phyloP scores from a whole-genome alignment of 2,888 invertebrate species.

The Ephialtes manifestator region DNA sequence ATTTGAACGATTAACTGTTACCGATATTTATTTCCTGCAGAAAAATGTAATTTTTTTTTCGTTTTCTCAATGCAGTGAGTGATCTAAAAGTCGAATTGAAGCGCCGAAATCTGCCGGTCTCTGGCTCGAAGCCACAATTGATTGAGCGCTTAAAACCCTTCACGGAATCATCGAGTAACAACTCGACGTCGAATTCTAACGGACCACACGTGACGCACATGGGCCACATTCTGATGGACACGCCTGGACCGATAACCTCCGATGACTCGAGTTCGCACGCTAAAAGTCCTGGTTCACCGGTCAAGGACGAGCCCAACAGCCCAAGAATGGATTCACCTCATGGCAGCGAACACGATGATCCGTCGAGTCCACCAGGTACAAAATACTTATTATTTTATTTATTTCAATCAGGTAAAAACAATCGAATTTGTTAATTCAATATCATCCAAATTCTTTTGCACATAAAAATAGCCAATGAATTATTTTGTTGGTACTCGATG shows the following conservation, averaged over 20 bases:
- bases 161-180: constrained; percentile 84
- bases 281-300: constrained; percentile 81
- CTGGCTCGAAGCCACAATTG: constrained; percentile 97
- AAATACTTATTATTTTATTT: background rate
- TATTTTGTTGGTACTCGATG: too few species aligned
- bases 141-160: constrained; percentile 96
- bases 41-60: constrained; percentile 31
- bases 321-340: constrained; percentile 84
- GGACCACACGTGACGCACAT: constrained; percentile 84
- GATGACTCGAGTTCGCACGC: constrained; percentile 83
- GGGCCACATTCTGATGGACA: constrained; percentile 86
- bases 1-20: too few species aligned
- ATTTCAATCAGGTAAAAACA: too few species aligned
- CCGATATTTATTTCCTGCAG: background rate
- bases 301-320: constrained; percentile 84
- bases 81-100: constrained; percentile 98
- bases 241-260: constrained; percentile 82
- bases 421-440: too few species aligned
- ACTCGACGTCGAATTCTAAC: constrained; percentile 80
- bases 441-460: too few species aligned
- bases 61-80: constrained; percentile 89
- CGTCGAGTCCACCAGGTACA: constrained; percentile 86
- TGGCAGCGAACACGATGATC: constrained; percentile 86
- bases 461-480: too few species aligned
- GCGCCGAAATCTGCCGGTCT: constrained; percentile 96